phyloP scores from a whole-genome alignment of 2,888 invertebrate genomes.

The Phengaris arion region DNA sequence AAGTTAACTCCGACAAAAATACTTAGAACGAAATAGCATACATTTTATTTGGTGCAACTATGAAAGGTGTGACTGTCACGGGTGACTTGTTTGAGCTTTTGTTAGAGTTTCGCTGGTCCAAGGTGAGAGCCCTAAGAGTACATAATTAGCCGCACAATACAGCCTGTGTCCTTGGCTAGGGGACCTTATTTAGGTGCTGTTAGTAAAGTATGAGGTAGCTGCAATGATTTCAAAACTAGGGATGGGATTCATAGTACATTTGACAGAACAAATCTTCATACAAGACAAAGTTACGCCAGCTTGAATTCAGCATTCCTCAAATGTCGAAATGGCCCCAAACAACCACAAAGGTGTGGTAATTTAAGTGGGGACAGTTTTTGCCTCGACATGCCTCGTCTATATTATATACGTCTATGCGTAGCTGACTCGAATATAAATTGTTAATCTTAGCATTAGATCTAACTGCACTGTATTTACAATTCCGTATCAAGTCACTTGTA shows the following conservation, averaged over 20 bases:
- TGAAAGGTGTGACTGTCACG: constrained; percentile 16
- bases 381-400: no score
- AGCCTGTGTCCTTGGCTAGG: constrained; percentile 23
- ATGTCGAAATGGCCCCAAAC: no score
- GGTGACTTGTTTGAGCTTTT: constrained; percentile 20
- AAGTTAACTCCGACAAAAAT: background rate
- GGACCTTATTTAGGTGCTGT: background rate
- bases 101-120: constrained; percentile 2
- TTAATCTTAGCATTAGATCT: background rate
- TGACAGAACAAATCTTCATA: no score
- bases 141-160: constrained; percentile 28
- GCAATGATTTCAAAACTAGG: no score
- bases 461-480: no score
- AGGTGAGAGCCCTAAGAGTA: constrained; percentile 18
- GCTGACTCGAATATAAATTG: background rate
- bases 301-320: no score
- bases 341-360: no score
- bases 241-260: no score
- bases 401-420: no score
- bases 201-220: background rate
- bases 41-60: constrained; percentile 1
- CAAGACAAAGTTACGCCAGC: no score
- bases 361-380: no score
- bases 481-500: no score
- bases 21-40: background rate